A percentile compares a stretch with the other conserved stretches of the same genome.
Evolutionary conservation across 2,797 vertebrate genomes (phyloP).

Genomic region (Manis crassicaudata): DNA sequence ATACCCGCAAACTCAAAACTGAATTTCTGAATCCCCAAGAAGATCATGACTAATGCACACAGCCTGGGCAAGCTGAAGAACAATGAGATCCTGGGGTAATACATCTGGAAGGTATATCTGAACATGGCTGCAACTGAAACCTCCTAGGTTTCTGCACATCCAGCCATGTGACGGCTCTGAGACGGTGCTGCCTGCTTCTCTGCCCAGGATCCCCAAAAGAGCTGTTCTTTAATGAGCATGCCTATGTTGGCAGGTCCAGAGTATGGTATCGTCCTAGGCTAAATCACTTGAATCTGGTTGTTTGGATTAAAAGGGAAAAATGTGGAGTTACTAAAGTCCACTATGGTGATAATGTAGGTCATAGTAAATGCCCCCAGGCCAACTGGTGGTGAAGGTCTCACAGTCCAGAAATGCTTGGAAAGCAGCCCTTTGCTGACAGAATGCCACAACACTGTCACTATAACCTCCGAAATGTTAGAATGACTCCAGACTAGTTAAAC

Average conservation of each 20-base stretch:
- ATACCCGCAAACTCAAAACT: not conserved
- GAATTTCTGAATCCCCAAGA: not conserved
- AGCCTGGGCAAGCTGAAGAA: not conserved
- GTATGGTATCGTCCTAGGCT: not conserved
- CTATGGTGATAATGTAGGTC: not conserved
- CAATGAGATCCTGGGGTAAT: not conserved
- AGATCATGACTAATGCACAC: not conserved
- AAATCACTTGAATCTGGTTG: not conserved
- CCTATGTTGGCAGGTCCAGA: not conserved
- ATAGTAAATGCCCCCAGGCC: not conserved
- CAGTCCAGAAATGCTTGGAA: not conserved
- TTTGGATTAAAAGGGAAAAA: not conserved
- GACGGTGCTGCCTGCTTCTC: rapidly evolving
- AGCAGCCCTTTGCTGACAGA: not conserved
- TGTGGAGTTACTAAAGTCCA: not conserved
- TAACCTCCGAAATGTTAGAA: not conserved
- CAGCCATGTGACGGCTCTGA: rapidly evolving
- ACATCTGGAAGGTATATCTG: rapidly evolving
- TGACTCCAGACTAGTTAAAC: not conserved
- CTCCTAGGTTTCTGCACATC: not conserved
- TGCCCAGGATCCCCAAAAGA: not conserved
- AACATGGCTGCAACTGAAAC: rapidly evolving
- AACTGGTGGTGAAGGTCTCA: not conserved
- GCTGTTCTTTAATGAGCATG: not conserved
- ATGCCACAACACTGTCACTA: not conserved